Evolutionary conservation across 2,888 invertebrate species (phyloP).

Genomic region (Bombylius discolor): DNA sequence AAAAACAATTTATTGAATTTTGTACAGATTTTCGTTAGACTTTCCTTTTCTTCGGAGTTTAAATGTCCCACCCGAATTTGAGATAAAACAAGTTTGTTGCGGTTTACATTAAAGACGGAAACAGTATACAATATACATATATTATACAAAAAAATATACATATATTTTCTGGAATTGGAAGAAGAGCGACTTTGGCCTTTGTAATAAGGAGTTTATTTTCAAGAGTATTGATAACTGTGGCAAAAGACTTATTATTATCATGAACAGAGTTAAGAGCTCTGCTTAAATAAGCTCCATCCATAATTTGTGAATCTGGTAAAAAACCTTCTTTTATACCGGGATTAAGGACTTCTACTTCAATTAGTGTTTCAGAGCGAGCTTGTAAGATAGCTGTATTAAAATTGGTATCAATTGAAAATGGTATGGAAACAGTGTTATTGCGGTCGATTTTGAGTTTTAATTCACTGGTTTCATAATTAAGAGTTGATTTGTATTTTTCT

Average conservation of each 20-base stretch:
- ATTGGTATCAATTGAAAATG: too few relatives aligned
- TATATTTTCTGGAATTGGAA: not conserved
- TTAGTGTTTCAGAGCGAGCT: not conserved
- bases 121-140: not conserved
- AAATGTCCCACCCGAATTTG: slow-evolving; percentile 12
- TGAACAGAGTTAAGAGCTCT: not conserved
- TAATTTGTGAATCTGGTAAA: not conserved
- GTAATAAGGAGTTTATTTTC: not conserved
- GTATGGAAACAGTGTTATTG: too few relatives aligned
- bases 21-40: slow-evolving; percentile 1
- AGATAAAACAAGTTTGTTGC: not conserved
- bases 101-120: not conserved
- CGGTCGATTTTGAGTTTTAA: too few relatives aligned
- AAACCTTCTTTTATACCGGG: not conserved
- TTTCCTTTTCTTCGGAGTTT: slow-evolving; percentile 16
- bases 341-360: not conserved
- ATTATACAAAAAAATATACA: not conserved
- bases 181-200: not conserved
- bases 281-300: not conserved
- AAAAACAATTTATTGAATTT: slow-evolving; percentile 7
- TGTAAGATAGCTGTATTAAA: too few relatives aligned
- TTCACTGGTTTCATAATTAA: too few relatives aligned
- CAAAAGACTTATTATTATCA: not conserved
- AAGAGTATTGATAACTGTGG: not conserved
- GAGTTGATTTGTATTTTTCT: too few relatives aligned